Evolutionary conservation across 2,113 vertebrate species (phyloP).

Genomic region (Scolopax mira): DNA sequence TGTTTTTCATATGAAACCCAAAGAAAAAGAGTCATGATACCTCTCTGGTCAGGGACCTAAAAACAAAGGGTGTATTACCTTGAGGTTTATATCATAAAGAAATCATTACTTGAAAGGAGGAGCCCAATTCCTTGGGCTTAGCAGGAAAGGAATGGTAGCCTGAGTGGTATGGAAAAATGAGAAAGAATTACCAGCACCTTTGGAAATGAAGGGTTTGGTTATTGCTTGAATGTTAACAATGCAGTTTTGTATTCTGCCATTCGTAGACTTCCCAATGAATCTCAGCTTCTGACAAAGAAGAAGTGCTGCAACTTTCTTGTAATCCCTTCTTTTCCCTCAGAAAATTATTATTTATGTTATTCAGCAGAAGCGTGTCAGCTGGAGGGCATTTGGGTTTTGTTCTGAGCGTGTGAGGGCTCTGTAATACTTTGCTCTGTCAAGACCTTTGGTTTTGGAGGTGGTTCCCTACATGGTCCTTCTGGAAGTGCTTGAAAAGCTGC

Average conservation of each 20-base stretch:
- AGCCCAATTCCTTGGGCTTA: not conserved
- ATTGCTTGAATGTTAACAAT: not conserved
- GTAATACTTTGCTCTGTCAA: not conserved
- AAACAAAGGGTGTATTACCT: not conserved
- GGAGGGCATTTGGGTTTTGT: not conserved
- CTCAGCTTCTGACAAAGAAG: not conserved
- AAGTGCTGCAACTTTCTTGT: not conserved
- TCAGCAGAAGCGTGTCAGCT: not conserved
- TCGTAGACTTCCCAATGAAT: not conserved
- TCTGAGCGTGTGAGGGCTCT: not conserved
- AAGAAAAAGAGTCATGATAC: not conserved
- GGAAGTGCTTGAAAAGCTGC: not conserved
- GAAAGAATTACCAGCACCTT: not conserved
- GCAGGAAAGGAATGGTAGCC: fast-evolving
- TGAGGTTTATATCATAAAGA: not conserved
- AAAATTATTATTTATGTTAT: not conserved
- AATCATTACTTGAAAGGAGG: not conserved
- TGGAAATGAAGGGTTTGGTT: not conserved
- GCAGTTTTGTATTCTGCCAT: not conserved
- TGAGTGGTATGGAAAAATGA: not conserved
- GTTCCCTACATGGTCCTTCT: not conserved
- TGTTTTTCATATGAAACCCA: not conserved
- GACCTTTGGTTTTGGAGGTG: not conserved
- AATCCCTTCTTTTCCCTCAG: not conserved
- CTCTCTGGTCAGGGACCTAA: not conserved